Evolutionary conservation across 2,797 vertebrate genomes (phyloP), one percentile per base, ranked within the genome.

Genomic region (Erpetoichthys calabaricus): DNA sequence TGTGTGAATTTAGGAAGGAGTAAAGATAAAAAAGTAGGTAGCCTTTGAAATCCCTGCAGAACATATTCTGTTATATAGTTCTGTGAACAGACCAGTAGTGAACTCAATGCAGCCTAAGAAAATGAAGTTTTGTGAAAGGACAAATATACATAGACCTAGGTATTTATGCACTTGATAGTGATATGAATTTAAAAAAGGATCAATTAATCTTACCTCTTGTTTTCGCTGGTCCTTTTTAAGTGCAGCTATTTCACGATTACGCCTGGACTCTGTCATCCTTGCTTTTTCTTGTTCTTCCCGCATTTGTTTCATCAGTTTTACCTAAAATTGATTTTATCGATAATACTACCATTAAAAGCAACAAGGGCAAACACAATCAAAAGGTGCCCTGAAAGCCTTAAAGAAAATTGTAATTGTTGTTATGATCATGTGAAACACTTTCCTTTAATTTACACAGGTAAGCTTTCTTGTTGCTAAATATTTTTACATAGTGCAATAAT

Each of bases 151-250:
- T 25, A 25, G 25, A 25, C 25, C 25, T 25, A 25, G 25, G 25
- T 25, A 25, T 25, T 53, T 25, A 45, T 4, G 45, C 7, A 44
- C 8, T 4, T 10, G 5, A 9, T 5, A 47, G 49, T 7, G 10
- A 45, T 25, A 44, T 47, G n/a, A 9, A 1, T 25, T 25, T n/a
- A 49, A 49, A 49, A 7, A 49, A 49, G n/a, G 47, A 7, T 49
- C 47, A 7, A 49, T 47, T 49, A 56, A 53, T 70, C 72, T 76
- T 59, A 94, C 95, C 79, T 98, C 94, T 47, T 91, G 77, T 64
- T 87, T 90, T 62, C 94, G 87, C n/a, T 99, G 95, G 66, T 97
- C 94, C 75, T 98, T 98, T 80, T 94, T 98, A 65, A 98, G 80
- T 2, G 91, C 82, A 4, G 94, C 88, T 42, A 98, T 96, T 77